Evolutionary conservation across 2,113 vertebrate species (phyloP), one percentile per base, ranked within the genome.

Genomic region (Corythaixoides concolor): DNA sequence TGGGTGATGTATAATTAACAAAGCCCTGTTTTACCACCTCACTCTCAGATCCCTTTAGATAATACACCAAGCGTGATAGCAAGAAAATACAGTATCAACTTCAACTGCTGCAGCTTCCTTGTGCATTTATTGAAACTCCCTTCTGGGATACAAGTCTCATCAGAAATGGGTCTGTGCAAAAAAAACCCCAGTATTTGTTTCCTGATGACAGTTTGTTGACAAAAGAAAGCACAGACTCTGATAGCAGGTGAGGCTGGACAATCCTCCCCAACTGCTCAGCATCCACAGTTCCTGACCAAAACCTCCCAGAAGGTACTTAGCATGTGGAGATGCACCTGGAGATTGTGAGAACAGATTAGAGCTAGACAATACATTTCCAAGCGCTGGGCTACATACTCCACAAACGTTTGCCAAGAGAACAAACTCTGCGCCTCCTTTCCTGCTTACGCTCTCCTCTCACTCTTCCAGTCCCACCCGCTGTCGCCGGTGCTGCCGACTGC

Each of bases 1-100:
- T 64, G 62, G 50, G 56, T 93, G 89, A 92, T 90, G 58, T 80
- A 16, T 90, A 96, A 97, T 96, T 97, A 93, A 75, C 96, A 91
- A 74, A 96, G 49, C 30, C 59, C 91, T 84, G 47, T 83, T 97
- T 93, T 93, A 97, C 90, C 81, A 94, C 35, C 49, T 95, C 70
- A 41, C 75, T 85, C 88, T 92, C 35, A 92, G 43, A 94, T 89
- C 45, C 30, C 39, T 89, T 90, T 81, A 86, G 95, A 93, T 41
- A 94, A 87, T 24, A 78, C 18, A 90, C 12, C 18, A 41, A 88
- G 63, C 45, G 62, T 32, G 59, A 78, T 12, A 76, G 67, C 35
- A 87, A 92, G 67, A 37, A 96, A 81, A n/a, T 35, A 96, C 49
- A 88, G 32, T 20, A 80, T 23, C 80, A 69, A 89, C 30, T 67